Percentiles rank a stretch among this genome's conserved stretches.
Conservation (phyloP, 2,888 invertebrate species). For the Dermolepida albohirtum region DNA sequence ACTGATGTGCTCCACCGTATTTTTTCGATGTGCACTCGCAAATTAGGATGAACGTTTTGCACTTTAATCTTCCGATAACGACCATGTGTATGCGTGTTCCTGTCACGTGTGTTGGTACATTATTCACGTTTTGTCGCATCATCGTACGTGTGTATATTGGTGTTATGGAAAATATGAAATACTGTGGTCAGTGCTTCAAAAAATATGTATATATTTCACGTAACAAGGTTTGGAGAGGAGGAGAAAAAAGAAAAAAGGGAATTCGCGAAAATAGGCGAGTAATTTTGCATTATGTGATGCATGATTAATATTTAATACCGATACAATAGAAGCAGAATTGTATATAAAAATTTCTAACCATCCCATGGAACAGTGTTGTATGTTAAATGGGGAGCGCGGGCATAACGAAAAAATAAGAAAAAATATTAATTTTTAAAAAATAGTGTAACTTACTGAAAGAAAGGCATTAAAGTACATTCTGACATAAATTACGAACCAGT, state of each 20-base stretch:
- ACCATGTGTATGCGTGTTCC: background rate
- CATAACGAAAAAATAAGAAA: too few relatives aligned
- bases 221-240: background rate
- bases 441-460: too few relatives aligned
- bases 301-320: background rate
- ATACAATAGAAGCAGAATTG: background rate
- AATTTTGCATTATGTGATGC: background rate
- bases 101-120: conserved; percentile 14
- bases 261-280: background rate
- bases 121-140: conserved; percentile 22
- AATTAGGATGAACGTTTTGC: conserved; percentile 27
- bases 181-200: background rate
- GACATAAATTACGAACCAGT: too few relatives aligned
- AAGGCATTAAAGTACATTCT: too few relatives aligned
- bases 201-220: too few relatives aligned
- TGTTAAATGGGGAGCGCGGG: too few relatives aligned
- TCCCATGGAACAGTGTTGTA: too few relatives aligned
- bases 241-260: background rate
- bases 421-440: too few relatives aligned
- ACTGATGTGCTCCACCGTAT: conserved; percentile 20
- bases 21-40: conserved; percentile 35
- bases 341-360: too few relatives aligned
- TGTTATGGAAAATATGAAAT: conserved; percentile 3
- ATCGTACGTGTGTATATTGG: background rate
- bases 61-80: conserved; percentile 29